A percentile compares a stretch with the other conserved stretches of the same genome.
Evolutionary conservation across 2,797 vertebrate genomes (phyloP).

Genomic region (Erethizon dorsatum): DNA sequence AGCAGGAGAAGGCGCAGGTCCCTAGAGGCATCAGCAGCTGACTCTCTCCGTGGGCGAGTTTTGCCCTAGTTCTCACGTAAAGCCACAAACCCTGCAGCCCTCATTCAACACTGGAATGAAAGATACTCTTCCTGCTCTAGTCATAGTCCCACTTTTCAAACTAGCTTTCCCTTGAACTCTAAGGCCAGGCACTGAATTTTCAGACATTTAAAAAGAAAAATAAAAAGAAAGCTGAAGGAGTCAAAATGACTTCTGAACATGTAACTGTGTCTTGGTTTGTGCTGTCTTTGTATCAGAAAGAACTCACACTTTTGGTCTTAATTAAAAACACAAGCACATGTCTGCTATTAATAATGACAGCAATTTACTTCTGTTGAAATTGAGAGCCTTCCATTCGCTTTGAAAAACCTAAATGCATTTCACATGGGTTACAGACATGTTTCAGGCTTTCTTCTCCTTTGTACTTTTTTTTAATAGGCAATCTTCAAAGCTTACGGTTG

Average conservation of each 20-base stretch:
- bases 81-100: neutral
- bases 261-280: constrained; percentile 26
- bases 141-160: constrained; percentile 43
- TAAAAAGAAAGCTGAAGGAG: neutral
- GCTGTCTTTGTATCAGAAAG: constrained; percentile 69
- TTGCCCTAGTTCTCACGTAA: constrained; percentile 57
- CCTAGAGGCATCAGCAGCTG: neutral
- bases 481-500: constrained; percentile 81
- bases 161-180: constrained; percentile 36
- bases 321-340: constrained; percentile 84
- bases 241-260: constrained; percentile 43
- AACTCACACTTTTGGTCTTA: constrained; percentile 83
- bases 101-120: neutral
- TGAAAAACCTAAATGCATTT: constrained; percentile 81
- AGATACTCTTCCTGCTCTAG: neutral
- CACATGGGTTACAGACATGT: constrained; percentile 72
- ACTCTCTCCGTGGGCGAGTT: neutral
- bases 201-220: constrained; percentile 32
- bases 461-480: constrained; percentile 80
- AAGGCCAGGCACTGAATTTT: constrained; percentile 23
- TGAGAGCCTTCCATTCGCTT: constrained; percentile 84
- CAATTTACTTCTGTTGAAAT: constrained; percentile 87
- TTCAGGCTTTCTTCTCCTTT: constrained; percentile 79
- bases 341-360: constrained; percentile 87
- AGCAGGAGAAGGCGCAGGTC: constrained; percentile 8